Conservation (phyloP, 2,113 vertebrate species). For the Microcebus ravelobensis region DNA sequence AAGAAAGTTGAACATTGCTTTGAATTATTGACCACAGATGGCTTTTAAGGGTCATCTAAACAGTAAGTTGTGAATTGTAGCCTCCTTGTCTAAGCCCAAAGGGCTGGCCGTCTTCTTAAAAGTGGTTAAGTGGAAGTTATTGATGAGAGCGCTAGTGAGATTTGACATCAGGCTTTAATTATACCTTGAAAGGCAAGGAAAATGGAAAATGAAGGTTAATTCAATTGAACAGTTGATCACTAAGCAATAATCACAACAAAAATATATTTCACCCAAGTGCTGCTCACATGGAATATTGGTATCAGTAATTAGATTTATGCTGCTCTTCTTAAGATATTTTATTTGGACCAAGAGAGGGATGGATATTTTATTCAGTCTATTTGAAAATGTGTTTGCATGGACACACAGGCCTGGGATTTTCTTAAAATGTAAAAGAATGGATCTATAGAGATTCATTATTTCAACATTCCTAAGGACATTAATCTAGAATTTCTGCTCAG, state of each 20-base stretch:
- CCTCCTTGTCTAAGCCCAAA: slow-evolving; percentile 46
- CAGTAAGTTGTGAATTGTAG: slow-evolving; percentile 35
- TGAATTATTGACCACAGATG: slow-evolving; percentile 61
- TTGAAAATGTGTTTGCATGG: slow-evolving; percentile 41
- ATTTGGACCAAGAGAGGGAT: not conserved
- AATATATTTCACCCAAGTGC: slow-evolving; percentile 61
- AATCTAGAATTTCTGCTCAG: not conserved
- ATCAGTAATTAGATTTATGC: slow-evolving; percentile 51
- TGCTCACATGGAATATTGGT: not conserved
- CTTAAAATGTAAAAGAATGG: slow-evolving; percentile 30
- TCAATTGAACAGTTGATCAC: slow-evolving; percentile 70
- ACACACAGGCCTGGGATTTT: not conserved
- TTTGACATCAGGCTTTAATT: slow-evolving; percentile 77
- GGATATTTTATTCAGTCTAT: slow-evolving; percentile 31
- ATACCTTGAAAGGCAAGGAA: slow-evolving; percentile 72
- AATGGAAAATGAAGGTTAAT: slow-evolving; percentile 71
- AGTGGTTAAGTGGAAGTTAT: slow-evolving; percentile 73
- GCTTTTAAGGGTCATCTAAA: slow-evolving; percentile 71
- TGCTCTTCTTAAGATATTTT: slow-evolving; percentile 44
- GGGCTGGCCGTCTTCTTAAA: slow-evolving; percentile 58
- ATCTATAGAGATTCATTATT: not conserved
- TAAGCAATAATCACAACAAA: slow-evolving; percentile 70
- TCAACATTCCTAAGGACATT: not conserved
- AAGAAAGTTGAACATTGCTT: slow-evolving; percentile 29
- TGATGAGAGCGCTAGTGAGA: slow-evolving; percentile 63